Evolutionary conservation across 92 coral and sea anemone genomes (phyloP).

Genomic region (Porites lobata): DNA sequence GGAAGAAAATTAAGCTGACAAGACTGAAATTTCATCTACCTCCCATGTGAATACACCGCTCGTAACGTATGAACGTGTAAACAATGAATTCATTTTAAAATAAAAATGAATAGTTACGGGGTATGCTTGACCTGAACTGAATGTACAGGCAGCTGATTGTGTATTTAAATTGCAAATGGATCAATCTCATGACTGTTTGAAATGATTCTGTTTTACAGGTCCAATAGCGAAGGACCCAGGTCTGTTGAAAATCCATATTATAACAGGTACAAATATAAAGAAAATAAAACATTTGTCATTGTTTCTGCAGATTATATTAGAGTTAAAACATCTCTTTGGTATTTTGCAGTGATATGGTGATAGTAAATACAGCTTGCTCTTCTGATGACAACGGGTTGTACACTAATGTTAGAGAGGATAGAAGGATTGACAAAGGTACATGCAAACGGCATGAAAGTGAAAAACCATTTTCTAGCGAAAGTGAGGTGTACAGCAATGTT

Average conservation of each 20-base stretch:
- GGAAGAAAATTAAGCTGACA: too few species aligned
- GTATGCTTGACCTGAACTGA: too few species aligned
- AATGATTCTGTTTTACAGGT: not conserved
- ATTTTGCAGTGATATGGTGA: not conserved
- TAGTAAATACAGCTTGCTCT: not conserved
- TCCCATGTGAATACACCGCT: too few species aligned
- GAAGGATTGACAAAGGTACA: not conserved
- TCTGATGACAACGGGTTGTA: not conserved
- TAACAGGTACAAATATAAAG: not conserved
- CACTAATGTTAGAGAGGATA: not conserved
- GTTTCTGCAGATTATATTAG: too few species aligned
- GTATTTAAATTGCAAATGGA: not conserved
- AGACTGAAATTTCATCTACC: too few species aligned
- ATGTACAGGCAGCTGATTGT: not conserved
- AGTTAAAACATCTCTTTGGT: not conserved
- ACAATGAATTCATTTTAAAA: too few species aligned
- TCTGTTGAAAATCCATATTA: conserved; percentile 8
- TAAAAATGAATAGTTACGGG: too few species aligned
- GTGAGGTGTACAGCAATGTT: conserved; percentile 5
- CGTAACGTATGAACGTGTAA: too few species aligned
- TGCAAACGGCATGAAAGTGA: not conserved
- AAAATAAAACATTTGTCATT: not conserved
- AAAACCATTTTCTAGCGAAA: not conserved
- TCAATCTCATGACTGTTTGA: not conserved
- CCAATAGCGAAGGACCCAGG: not conserved